Conservation (phyloP, 2,888 invertebrate genomes). For the Acanthococcus lagerstroemiae region DNA sequence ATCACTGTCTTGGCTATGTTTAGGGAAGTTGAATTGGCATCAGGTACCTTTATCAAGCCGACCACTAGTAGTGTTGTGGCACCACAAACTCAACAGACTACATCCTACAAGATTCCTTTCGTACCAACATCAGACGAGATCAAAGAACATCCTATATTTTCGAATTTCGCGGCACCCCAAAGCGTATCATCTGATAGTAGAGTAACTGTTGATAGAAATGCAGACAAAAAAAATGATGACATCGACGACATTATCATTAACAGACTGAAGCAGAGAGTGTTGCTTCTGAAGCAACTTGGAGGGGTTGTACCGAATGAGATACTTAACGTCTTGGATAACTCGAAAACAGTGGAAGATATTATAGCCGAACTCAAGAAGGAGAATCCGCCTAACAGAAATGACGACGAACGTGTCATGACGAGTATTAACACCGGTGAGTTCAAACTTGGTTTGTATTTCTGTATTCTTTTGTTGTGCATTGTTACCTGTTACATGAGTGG, state of each 20-base stretch:
- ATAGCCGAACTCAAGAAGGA: slow-evolving; percentile 20
- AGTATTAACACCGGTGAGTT: background rate
- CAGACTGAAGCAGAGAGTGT: slow-evolving; percentile 47
- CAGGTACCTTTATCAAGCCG: background rate
- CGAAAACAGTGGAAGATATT: slow-evolving; percentile 21
- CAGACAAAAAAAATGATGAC: slow-evolving; percentile 39
- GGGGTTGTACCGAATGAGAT: slow-evolving; percentile 21
- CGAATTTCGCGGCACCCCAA: background rate
- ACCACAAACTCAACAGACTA: background rate
- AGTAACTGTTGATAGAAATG: slow-evolving; percentile 32
- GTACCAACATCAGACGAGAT: background rate
- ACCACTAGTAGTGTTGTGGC: background rate
- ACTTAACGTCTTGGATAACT: slow-evolving; percentile 17
- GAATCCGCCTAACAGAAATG: background rate
- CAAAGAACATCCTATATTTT: slow-evolving; percentile 8
- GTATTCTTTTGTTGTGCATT: too few relatives aligned
- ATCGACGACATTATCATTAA: slow-evolving; percentile 50
- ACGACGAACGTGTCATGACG: background rate
- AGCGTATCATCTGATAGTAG: too few relatives aligned
- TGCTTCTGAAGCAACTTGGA: slow-evolving; percentile 44
- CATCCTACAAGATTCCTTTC: background rate
- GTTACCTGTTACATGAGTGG: too few relatives aligned
- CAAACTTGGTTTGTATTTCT: too few relatives aligned
- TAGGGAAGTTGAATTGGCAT: background rate
- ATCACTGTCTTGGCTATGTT: too few relatives aligned